Conservation (phyloP, 2,113 vertebrate species). For the Aegotheles bennettii region DNA sequence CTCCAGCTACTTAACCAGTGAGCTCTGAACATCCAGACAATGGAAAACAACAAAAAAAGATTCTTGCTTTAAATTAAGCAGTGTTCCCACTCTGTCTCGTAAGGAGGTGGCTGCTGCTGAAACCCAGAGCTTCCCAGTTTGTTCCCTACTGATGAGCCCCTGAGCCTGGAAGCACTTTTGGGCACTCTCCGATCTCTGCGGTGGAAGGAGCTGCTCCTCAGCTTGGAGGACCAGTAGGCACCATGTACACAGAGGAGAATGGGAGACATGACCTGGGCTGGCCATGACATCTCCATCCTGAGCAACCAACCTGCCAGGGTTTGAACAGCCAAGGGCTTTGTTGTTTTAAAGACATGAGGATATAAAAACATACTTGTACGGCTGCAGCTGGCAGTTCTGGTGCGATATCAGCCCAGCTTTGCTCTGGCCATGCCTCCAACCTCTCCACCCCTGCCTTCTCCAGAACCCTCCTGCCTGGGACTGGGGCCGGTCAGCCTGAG, state of each 20-base stretch:
- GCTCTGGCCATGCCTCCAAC: background rate
- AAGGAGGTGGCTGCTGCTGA: too few species aligned
- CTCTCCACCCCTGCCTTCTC: fast-evolving
- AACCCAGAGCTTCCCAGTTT: too few species aligned
- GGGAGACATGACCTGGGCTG: background rate
- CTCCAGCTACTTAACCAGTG: background rate
- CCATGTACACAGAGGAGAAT: fast-evolving
- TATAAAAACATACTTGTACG: too few species aligned
- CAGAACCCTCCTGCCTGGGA: fast-evolving
- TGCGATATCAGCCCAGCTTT: background rate
- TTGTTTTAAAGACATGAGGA: too few species aligned
- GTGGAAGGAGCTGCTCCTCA: background rate
- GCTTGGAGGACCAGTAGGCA: fast-evolving
- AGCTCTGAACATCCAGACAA: background rate
- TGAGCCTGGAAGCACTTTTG: background rate
- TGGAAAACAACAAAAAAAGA: background rate
- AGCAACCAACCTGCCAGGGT: too few species aligned
- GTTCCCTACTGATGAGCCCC: too few species aligned
- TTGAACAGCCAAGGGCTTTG: background rate
- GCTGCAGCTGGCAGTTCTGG: too few species aligned
- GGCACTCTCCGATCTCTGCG: background rate
- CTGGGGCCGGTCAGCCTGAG: fast-evolving
- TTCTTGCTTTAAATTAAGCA: too few species aligned
- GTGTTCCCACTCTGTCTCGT: too few species aligned
- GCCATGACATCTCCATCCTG: fast-evolving